Evolutionary conservation across 2,797 vertebrate species (phyloP).

Genomic region (Avahi laniger): DNA sequence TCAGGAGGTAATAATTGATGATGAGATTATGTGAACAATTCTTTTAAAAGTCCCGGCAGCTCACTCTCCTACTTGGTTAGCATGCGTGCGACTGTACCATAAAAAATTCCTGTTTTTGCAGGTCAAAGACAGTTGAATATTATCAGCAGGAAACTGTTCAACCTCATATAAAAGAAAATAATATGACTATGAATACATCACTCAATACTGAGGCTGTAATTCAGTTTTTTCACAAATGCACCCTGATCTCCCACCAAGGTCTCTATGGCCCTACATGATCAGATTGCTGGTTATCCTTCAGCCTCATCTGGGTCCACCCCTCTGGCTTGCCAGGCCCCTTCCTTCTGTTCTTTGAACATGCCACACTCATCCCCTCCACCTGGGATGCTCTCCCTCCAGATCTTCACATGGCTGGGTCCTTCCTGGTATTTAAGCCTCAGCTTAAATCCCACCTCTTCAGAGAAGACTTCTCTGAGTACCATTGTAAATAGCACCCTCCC

Average conservation of each 20-base stretch:
- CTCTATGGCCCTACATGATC: neutral
- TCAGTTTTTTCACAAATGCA: neutral
- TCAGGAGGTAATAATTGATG: neutral
- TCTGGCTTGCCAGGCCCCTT: neutral
- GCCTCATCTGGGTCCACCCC: neutral
- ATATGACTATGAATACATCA: neutral
- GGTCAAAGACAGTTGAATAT: constrained; percentile 19
- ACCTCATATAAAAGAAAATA: neutral
- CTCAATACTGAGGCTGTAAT: neutral
- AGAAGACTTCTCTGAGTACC: neutral
- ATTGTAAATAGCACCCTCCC: neutral
- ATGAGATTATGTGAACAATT: neutral
- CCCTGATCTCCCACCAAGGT: neutral
- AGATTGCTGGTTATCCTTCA: neutral
- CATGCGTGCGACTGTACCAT: neutral
- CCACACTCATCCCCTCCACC: neutral
- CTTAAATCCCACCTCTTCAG: neutral
- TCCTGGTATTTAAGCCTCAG: neutral
- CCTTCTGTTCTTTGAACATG: neutral
- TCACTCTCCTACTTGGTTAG: neutral
- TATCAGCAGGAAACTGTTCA: neutral
- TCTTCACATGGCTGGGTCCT: neutral
- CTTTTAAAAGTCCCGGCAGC: neutral
- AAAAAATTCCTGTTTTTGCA: constrained; percentile 23
- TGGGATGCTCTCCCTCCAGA: neutral